Evolutionary conservation across 2,888 invertebrate species (phyloP).

Genomic region (Metacarcinus magister): DNA sequence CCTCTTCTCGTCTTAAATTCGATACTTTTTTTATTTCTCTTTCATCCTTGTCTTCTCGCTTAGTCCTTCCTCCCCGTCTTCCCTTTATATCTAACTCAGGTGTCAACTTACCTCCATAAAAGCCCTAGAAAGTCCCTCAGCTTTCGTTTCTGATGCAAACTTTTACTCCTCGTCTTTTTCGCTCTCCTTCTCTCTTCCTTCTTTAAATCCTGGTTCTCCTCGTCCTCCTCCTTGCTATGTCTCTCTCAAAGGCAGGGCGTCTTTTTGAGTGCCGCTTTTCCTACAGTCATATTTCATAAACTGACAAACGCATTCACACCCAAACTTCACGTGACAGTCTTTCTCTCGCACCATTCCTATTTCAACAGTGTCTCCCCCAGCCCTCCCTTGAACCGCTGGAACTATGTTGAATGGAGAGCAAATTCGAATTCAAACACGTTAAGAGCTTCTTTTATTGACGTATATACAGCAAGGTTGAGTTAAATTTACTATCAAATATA

Average conservation of each 20-base stretch:
- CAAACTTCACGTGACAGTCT: too few species aligned
- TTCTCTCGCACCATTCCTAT: too few species aligned
- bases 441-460: too few species aligned
- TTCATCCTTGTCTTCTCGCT: neutral
- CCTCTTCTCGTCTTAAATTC: neutral
- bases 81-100: constrained; percentile 26
- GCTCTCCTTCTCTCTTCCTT: neutral
- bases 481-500: too few species aligned
- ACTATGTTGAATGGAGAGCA: too few species aligned
- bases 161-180: neutral
- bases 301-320: too few species aligned
- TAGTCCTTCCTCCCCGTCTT: neutral
- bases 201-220: neutral
- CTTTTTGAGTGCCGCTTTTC: neutral
- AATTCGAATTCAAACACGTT: too few species aligned
- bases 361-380: too few species aligned
- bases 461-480: too few species aligned
- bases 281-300: neutral
- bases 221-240: neutral
- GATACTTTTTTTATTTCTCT: neutral
- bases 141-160: constrained; percentile 14
- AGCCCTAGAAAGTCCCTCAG: neutral
- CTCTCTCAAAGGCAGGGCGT: neutral
- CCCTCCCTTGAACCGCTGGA: too few species aligned
- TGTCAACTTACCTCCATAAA: constrained; percentile 26